Base-by-base conservation (phyloP, 2,113 vertebrate genomes). In the Raja brachyura region DNA sequence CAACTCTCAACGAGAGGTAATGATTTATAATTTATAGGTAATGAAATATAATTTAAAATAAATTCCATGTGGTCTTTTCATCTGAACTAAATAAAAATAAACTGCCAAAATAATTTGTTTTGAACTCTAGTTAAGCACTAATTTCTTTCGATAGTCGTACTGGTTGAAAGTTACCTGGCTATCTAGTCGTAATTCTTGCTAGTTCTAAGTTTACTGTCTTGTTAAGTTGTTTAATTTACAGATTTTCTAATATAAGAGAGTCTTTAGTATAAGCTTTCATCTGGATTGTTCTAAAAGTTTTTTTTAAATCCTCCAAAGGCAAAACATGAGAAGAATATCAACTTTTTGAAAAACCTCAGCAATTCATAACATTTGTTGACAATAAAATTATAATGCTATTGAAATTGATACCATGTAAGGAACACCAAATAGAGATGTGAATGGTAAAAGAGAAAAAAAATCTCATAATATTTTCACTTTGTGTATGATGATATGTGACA, bases 401-500 rank as follows among this genome's bases (percentile, higher is more conserved):
- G 94, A 93, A 95, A 95, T 94, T 95, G 94, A 48, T 93, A 95
- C 93, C 93, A 95, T 95, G 94, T 95, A 95, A 94, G 95, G 95
- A 95, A 95, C 94, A 95, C 95, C 95, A 95, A 96, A 94, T 93
- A 94, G 95, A 93, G 95, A 94, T 95, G 95, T 94, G 95, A 94
- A 95, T 95, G 95, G 94, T 94, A 95, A 95, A 94, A 94, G 92
- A 95, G 93, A 83, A 95, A 94, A 95, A 94, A 95, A 95, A 95
- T 93, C 93, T 95, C 94, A 93, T 95, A 96, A 95, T 94, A 48
- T 95, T 95, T 95, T 95, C 95, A 95, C 93, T 95, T 94, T 95
- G 95, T 93, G 93, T 95, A 93, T 93, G 94, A 93, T 95, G 95
- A 94, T 93, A 93, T 94, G 93, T 94, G 94, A 95, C 93, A 95